Conservation (phyloP, 2,113 vertebrate genomes). For the Crotophaga sulcirostris region DNA sequence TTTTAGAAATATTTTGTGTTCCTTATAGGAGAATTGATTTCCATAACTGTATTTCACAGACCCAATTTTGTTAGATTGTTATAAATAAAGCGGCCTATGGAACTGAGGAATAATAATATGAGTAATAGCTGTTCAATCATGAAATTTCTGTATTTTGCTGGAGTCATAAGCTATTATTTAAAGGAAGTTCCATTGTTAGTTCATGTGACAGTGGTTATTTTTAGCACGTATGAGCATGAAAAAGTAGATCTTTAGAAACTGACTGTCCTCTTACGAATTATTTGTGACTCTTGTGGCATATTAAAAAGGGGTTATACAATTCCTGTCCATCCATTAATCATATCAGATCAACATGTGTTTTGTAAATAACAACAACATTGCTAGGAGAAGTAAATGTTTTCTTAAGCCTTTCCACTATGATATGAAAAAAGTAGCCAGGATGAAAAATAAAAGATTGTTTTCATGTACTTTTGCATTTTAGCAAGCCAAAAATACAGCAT, state of each 20-base stretch:
- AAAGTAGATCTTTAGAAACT: not conserved
- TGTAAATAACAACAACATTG: not conserved
- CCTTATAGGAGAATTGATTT: not conserved
- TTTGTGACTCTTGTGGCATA: not conserved
- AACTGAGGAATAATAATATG: not conserved
- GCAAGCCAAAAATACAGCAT: not conserved
- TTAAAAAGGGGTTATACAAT: not conserved
- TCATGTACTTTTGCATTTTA: not conserved
- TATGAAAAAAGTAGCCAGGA: not conserved
- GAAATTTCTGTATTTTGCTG: not conserved
- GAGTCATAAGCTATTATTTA: not conserved
- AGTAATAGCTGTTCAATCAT: not conserved
- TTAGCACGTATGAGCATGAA: not conserved
- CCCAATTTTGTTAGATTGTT: not conserved
- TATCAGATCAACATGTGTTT: not conserved
- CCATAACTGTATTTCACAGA: not conserved
- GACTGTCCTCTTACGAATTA: not conserved
- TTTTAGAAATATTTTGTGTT: not conserved
- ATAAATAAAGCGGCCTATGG: not conserved
- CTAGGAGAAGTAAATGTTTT: not conserved
- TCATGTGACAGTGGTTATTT: not conserved
- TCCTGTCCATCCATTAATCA: not conserved
- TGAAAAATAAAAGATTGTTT: not conserved
- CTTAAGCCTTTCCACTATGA: not conserved
- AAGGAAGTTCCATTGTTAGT: not conserved